These are phyloP conservation scores for Morus bassanus DNA, from an alignment of 2,797 vertebrate species.

Conservation along the genomic window DNA sequence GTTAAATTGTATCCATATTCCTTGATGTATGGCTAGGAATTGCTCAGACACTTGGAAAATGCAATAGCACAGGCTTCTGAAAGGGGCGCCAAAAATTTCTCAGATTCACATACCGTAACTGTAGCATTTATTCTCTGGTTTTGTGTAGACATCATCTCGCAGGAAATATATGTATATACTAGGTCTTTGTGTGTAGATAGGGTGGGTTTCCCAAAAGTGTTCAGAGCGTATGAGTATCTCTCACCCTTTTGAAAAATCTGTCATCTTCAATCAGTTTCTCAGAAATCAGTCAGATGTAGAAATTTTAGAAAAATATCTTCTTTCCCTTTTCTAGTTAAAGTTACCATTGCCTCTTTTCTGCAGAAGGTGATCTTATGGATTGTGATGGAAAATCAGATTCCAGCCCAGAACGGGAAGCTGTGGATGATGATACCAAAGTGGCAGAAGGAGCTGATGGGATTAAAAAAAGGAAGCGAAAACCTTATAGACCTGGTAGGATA, in stretches of 20 bases:
- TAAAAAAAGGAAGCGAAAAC: conserved; percentile 98
- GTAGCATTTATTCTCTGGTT: neutral
- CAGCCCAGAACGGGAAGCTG: conserved; percentile 92
- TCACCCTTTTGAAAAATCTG: neutral
- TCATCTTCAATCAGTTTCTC: neutral
- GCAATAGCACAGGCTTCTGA: neutral
- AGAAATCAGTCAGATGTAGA: neutral
- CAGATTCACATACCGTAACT: neutral
- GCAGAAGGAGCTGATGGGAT: conserved; percentile 81
- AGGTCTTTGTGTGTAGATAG: neutral
- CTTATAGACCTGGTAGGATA: conserved; percentile 93
- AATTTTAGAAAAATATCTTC: neutral
- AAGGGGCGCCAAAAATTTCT: neutral
- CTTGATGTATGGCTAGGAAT: neutral
- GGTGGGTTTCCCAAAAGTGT: neutral
- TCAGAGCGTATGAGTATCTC: neutral
- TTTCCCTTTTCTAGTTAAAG: neutral
- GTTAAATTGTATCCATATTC: neutral
- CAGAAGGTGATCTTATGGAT: conserved; percentile 93
- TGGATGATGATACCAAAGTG: conserved; percentile 92
- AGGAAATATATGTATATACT: neutral
- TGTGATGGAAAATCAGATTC: conserved; percentile 97
- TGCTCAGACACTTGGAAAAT: neutral
- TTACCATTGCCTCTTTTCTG: conserved; percentile 46
- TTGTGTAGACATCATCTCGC: neutral